Evolutionary conservation across 2,113 vertebrate species (phyloP).

Genomic region (Pelecanus crispus): DNA sequence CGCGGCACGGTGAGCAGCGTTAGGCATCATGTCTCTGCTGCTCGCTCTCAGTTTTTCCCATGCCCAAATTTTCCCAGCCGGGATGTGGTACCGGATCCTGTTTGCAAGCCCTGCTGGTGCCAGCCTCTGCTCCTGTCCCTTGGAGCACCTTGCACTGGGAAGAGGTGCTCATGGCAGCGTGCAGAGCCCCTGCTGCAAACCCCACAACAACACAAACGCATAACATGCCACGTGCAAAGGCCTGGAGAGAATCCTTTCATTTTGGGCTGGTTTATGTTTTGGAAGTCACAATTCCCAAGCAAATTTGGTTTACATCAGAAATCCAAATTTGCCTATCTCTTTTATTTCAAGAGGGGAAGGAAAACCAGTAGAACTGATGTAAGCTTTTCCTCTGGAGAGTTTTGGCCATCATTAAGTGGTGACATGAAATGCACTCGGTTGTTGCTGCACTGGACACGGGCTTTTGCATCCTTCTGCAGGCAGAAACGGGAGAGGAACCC

Average conservation of each 20-base stretch:
- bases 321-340: background rate
- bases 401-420: background rate
- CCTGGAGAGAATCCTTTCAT: background rate
- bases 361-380: background rate
- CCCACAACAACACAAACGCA: background rate
- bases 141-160: fast-evolving
- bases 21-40: fast-evolving
- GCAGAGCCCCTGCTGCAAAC: background rate
- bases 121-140: background rate
- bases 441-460: background rate
- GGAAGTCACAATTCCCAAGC: background rate
- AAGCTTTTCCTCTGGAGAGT: background rate
- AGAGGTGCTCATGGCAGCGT: background rate
- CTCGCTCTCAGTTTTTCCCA: fast-evolving
- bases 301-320: background rate
- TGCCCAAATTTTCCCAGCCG: background rate
- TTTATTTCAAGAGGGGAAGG: background rate
- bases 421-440: background rate
- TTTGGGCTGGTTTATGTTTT: background rate
- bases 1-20: fast-evolving
- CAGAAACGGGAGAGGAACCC: background rate
- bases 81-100: fast-evolving
- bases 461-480: slow-evolving; percentile 24
- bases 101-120: background rate
- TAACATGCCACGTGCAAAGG: fast-evolving